Conservation (phyloP, 2,888 invertebrate genomes). For the Synanthedon formicaeformis region DNA sequence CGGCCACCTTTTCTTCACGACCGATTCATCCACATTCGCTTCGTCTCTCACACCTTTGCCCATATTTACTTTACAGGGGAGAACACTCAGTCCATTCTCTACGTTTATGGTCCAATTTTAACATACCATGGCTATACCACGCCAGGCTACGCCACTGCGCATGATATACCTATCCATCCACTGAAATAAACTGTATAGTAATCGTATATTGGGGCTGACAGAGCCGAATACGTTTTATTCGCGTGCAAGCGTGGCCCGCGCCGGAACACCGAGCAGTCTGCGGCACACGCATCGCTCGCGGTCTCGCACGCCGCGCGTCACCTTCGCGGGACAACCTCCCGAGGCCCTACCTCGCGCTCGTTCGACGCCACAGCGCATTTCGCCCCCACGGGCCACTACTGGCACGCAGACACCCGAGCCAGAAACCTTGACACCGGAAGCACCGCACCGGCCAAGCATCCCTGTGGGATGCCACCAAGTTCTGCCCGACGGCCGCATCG, state of each 20-base stretch:
- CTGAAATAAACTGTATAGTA: conserved; percentile 26
- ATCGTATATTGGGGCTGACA: conserved; percentile 34
- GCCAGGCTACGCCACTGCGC: no score
- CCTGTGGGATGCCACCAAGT: conserved; percentile 68
- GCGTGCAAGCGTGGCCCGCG: conserved; percentile 82
- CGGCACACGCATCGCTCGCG: conserved; percentile 59
- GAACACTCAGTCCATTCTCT: no score
- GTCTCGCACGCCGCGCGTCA: conserved; percentile 50
- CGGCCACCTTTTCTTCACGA: no score
- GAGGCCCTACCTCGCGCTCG: conserved; percentile 44
- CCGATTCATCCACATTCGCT: no score
- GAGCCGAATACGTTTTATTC: conserved; percentile 77
- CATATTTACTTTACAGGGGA: no score
- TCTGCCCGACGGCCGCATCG: conserved; percentile 62
- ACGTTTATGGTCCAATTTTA: no score
- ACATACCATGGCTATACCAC: no score
- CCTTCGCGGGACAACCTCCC: conserved; percentile 41
- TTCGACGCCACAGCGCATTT: conserved; percentile 28
- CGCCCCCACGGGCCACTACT: conserved; percentile 14
- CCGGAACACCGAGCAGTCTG: conserved; percentile 73
- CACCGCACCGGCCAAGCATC: conserved; percentile 61
- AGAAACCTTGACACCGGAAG: conserved; percentile 36
- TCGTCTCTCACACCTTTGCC: no score
- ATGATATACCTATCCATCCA: conserved; percentile 17
- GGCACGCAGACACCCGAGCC: conserved; percentile 16